Evolutionary conservation across 2,797 vertebrate species (phyloP), one percentile per base, ranked within the genome.

Genomic region (Hybognathus amarus): DNA sequence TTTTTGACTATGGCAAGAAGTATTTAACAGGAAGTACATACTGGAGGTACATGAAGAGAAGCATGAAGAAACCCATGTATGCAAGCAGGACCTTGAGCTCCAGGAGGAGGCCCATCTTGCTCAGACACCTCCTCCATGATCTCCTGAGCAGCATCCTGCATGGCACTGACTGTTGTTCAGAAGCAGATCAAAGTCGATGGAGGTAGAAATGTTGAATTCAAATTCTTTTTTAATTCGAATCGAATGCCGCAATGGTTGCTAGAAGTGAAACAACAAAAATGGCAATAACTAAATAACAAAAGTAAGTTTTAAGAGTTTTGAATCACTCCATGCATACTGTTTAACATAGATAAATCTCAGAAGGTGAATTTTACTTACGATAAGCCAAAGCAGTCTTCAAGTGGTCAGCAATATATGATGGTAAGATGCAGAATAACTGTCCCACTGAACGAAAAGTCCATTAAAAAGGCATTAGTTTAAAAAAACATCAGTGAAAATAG

Each of bases 151-250:
- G 94, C 89, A 87, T 97, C 93, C 0, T 93, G 92, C 83, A 96
- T 86, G 2, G 93, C n/a, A 95, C 50, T 90, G 94, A 89, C 95
- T 97, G 87, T 93, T 91, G 0, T 94, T 95, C 73, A 94, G 54
- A 0, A 90, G 90, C 87, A 96, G 18, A 0, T 94, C 92, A 9
- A 95, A 96, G 77, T 87, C 85, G 71, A 95, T 90, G 0, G 90
- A 80, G 0, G 93, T 89, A 0, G 95, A 92, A 70, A 99, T 84
- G 90, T 96, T 96, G 93, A 98, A 99, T 40, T 96, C 95, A 15
- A 99, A 98, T 90, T 98, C 95, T 0, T 1, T 82, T 2, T 94
- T 96, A 79, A 98, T 83, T 0, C 85, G 91, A n/a, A 38, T 93
- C 71, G 10, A 99, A 93, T 0, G 93, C 68, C 0, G 86, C 64